Percentiles rank a stretch among this genome's conserved stretches.
phyloP scores from a whole-genome alignment of 2,113 vertebrate genomes.

The Glaucidium brasilianum region DNA sequence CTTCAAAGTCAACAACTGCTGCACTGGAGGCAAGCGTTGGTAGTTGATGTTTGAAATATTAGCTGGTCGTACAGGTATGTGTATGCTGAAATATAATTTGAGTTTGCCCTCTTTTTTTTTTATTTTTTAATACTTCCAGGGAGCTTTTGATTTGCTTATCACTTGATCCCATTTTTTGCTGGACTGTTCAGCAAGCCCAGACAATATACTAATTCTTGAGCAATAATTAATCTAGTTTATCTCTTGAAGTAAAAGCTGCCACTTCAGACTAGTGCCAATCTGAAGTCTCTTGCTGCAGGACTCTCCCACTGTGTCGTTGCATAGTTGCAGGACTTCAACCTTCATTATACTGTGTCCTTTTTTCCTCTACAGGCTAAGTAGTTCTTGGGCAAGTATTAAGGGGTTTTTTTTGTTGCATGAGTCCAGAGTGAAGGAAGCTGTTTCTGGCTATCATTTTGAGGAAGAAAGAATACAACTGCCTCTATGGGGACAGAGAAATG shows the following conservation, averaged over 20 bases:
- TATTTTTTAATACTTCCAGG: background rate
- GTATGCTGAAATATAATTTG: background rate
- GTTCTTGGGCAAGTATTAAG: background rate
- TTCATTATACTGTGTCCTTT: background rate
- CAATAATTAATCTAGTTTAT: slow-evolving; percentile 1
- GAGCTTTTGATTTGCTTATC: slow-evolving; percentile 23
- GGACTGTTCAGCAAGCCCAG: background rate
- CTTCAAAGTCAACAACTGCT: slow-evolving; percentile 57
- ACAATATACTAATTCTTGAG: background rate
- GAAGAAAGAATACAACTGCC: background rate
- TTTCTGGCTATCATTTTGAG: background rate
- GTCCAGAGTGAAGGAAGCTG: background rate
- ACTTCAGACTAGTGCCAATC: background rate
- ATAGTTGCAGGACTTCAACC: background rate
- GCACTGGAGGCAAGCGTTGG: background rate
- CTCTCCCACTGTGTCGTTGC: background rate
- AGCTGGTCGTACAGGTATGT: background rate
- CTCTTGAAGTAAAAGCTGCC: background rate
- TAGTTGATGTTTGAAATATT: slow-evolving; percentile 7
- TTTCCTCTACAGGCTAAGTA: background rate
- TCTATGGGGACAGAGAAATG: background rate
- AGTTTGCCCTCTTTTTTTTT: background rate
- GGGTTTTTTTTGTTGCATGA: background rate
- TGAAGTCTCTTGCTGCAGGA: background rate
- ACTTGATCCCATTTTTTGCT: background rate